These are phyloP conservation scores for Leptodactylus fallax DNA, from an alignment of 2,797 vertebrate genomes.

Conservation along the genomic window DNA sequence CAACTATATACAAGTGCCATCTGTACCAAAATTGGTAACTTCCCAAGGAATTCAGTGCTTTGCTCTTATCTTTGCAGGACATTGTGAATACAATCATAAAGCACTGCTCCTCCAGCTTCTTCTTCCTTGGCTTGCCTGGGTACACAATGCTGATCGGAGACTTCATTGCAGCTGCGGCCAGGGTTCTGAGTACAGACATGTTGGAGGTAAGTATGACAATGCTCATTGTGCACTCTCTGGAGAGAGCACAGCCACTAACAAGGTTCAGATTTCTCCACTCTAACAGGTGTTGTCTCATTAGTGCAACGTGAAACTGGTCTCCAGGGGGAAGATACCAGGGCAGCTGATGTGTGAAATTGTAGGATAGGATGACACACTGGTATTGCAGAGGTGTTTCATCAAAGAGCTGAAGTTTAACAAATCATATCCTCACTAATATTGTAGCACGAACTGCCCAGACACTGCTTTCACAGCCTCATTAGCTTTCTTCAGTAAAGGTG, in stretches of 20 bases:
- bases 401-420: conserved; percentile 71
- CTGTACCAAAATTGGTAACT: not conserved
- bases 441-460: conserved; percentile 56
- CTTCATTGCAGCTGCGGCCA: conserved; percentile 87
- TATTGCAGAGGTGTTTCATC: conserved; percentile 74
- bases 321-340: conserved; percentile 67
- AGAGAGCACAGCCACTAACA: conserved; percentile 63
- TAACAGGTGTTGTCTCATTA: conserved; percentile 75
- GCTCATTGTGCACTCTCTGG: conserved; percentile 64
- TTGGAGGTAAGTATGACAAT: conserved; percentile 83
- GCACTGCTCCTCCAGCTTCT: conserved; percentile 93
- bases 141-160: conserved; percentile 93
- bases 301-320: conserved; percentile 69
- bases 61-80: conserved; percentile 79
- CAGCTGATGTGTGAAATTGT: conserved; percentile 74
- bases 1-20: not conserved
- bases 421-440: conserved; percentile 65
- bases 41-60: conserved; percentile 29
- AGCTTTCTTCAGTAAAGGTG: conserved; percentile 53
- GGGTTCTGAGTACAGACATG: conserved; percentile 82
- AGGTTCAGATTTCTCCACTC: conserved; percentile 74
- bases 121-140: conserved; percentile 93
- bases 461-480: conserved; percentile 65
- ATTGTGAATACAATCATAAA: conserved; percentile 90
- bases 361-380: conserved; percentile 69